Percentiles rank a stretch among this genome's conserved stretches.
Conservation (phyloP, 2,113 vertebrate genomes). For the Stomatorhinus ivindoensis region DNA sequence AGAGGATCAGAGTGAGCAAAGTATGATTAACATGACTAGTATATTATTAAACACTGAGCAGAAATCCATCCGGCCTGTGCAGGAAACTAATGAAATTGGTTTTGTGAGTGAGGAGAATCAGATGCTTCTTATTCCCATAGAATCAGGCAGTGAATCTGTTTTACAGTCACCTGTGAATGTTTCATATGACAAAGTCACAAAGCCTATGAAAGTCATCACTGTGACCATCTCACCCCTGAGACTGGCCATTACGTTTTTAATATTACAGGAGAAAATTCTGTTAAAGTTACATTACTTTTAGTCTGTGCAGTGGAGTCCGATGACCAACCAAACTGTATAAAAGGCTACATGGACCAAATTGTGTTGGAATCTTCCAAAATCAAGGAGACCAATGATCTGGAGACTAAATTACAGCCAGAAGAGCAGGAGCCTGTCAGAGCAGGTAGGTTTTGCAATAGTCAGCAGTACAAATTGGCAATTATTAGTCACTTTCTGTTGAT, state of each 20-base stretch:
- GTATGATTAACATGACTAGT: background rate
- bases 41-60: background rate
- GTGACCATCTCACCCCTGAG: background rate
- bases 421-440: background rate
- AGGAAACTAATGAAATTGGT: background rate
- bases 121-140: background rate
- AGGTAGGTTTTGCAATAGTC: background rate
- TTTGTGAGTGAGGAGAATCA: background rate
- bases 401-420: background rate
- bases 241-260: background rate
- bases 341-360: background rate
- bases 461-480: background rate
- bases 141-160: background rate
- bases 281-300: background rate
- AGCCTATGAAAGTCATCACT: background rate
- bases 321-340: background rate
- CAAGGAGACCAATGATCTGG: background rate
- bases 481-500: background rate
- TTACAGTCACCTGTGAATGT: background rate
- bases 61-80: background rate
- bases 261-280: background rate
- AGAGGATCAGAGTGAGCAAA: background rate
- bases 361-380: background rate
- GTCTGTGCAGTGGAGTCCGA: background rate
- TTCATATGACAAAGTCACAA: background rate